These are phyloP conservation scores for Phaedon cochleariae DNA, from an alignment of 2,888 invertebrate genomes.

Conservation along the genomic window DNA sequence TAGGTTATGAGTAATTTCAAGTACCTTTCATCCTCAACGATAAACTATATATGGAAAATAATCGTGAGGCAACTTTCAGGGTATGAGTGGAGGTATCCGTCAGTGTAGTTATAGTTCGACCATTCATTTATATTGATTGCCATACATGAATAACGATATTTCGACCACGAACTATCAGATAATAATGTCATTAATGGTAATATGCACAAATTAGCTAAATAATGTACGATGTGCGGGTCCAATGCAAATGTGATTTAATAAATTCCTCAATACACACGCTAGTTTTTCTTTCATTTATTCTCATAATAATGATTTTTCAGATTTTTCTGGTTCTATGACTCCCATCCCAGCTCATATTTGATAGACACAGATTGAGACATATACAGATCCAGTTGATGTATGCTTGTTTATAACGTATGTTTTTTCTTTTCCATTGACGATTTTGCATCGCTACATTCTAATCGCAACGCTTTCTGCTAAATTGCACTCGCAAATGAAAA, in stretches of 20 bases:
- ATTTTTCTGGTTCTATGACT: constrained; percentile 62
- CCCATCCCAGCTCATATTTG: constrained; percentile 59
- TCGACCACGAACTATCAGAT: not conserved
- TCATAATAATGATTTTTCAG: constrained; percentile 59
- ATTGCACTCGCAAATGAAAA: constrained; percentile 45
- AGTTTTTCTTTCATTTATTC: constrained; percentile 49
- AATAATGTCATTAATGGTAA: not conserved
- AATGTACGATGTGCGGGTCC: constrained; percentile 50
- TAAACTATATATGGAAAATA: too few relatives aligned
- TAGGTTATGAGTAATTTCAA: too few relatives aligned
- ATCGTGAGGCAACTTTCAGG: too few relatives aligned
- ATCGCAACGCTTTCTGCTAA: constrained; percentile 55
- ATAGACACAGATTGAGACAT: constrained; percentile 33
- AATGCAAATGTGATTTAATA: constrained; percentile 49
- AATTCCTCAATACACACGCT: constrained; percentile 44
- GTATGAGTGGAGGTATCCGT: too few relatives aligned
- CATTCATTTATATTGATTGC: too few relatives aligned
- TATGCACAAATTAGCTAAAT: constrained; percentile 3
- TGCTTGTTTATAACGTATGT: constrained; percentile 46
- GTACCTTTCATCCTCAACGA: too few relatives aligned
- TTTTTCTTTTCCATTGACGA: constrained; percentile 50
- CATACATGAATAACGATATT: too few relatives aligned
- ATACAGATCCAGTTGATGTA: constrained; percentile 55
- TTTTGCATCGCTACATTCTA: constrained; percentile 54
- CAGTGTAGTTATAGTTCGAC: too few relatives aligned